phyloP scores from a whole-genome alignment of 2,888 invertebrate species.

The Eupithecia abbreviata region DNA sequence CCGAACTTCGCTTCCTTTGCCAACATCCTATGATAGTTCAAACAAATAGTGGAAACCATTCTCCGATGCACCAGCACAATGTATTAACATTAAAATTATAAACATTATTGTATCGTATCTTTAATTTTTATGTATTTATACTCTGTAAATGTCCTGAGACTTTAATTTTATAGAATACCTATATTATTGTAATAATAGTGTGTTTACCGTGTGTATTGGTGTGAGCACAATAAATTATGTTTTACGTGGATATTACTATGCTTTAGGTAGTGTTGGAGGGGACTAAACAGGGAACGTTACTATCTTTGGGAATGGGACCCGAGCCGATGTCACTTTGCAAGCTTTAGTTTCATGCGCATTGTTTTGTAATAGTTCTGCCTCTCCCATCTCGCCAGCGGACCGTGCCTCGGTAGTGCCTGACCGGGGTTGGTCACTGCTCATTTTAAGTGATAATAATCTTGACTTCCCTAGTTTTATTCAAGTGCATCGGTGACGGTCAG shows the following conservation, averaged over 20 bases:
- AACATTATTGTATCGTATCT: constrained; percentile 52
- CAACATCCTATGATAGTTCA: constrained; percentile 64
- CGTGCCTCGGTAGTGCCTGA: constrained; percentile 36
- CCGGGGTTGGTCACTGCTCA: constrained; percentile 24
- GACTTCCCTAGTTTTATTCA: constrained; percentile 38
- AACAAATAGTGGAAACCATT: constrained; percentile 60
- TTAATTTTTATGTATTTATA: constrained; percentile 63
- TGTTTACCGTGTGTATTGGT: constrained; percentile 70
- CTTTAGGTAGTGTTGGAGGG: constrained; percentile 69
- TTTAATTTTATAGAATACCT: constrained; percentile 61
- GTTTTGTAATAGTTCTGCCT: constrained; percentile 37
- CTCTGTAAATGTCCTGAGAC: constrained; percentile 63
- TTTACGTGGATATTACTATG: constrained; percentile 59
- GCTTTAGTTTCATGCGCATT: constrained; percentile 40
- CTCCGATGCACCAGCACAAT: constrained; percentile 78
- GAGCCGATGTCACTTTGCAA: constrained; percentile 52
- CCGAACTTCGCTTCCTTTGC: constrained; percentile 74
- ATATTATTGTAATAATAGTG: constrained; percentile 61
- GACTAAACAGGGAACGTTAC: constrained; percentile 74
- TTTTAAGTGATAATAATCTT: constrained; percentile 40
- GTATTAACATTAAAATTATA: constrained; percentile 58
- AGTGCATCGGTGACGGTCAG: constrained; percentile 42
- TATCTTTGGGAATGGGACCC: constrained; percentile 54
- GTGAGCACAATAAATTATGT: constrained; percentile 75
- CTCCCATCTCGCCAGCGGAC: constrained; percentile 30